phyloP scores from a whole-genome alignment of 2,113 vertebrate genomes.

The Petrocephalus zakoni region DNA sequence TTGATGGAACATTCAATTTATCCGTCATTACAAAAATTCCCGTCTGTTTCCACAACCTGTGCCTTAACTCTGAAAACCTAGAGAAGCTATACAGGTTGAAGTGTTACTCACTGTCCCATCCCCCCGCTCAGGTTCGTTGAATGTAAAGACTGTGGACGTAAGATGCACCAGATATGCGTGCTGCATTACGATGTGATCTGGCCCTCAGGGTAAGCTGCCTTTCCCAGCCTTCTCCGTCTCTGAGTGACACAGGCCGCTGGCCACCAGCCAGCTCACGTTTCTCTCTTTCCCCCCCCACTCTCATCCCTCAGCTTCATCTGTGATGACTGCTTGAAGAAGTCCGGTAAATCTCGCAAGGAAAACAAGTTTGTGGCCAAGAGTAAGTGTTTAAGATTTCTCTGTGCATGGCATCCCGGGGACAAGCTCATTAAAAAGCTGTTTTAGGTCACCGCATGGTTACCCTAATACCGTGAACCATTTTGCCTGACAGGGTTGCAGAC shows the following conservation, averaged over 20 bases:
- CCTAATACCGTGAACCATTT: neutral
- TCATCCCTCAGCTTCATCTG: conserved; percentile 80
- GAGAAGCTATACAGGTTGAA: neutral
- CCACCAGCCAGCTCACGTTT: neutral
- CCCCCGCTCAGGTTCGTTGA: conserved; percentile 81
- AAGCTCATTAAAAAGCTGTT: neutral
- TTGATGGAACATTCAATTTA: neutral
- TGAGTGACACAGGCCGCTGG: neutral
- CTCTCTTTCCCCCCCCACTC: neutral
- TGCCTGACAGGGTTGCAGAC: conserved; percentile 74
- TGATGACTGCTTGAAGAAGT: conserved; percentile 96
- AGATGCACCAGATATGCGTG: conserved; percentile 99
- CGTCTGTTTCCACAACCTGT: neutral
- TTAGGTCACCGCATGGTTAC: neutral
- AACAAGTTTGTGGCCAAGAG: conserved; percentile 98
- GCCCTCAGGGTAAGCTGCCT: conserved; percentile 81
- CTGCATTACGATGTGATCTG: conserved; percentile 97
- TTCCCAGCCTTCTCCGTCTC: neutral
- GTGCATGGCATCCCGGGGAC: neutral
- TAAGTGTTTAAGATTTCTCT: conserved; percentile 53
- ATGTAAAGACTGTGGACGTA: conserved; percentile 97
- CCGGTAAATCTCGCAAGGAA: conserved; percentile 86
- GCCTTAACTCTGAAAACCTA: neutral
- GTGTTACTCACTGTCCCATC: neutral
- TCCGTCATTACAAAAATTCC: neutral